Evolutionary conservation across 1,140 invertebrate genomes (phyloP).

Genomic region (Araneus ventricosus): DNA sequence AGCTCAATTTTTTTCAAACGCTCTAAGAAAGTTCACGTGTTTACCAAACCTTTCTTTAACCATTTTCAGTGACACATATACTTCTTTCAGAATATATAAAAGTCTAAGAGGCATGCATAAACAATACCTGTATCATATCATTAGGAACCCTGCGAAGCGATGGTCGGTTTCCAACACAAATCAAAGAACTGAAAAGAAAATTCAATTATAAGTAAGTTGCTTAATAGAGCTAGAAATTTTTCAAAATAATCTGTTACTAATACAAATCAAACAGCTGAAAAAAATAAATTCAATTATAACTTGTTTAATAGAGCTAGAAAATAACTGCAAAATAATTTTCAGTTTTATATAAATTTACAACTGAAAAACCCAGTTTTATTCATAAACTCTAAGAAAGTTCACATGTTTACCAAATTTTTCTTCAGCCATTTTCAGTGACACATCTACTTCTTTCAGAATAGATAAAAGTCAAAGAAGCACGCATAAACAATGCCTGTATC

Average conservation of each 20-base stretch:
- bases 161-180: slow-evolving; percentile 7
- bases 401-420: neutral
- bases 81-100: neutral
- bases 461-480: neutral
- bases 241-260: too few relatives aligned
- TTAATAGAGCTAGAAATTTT: too few relatives aligned
- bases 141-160: neutral
- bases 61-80: neutral
- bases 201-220: too few relatives aligned
- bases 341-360: too few relatives aligned
- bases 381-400: too few relatives aligned
- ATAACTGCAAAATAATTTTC: too few relatives aligned
- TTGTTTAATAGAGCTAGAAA: too few relatives aligned
- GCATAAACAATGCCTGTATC: neutral
- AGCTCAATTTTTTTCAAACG: too few relatives aligned
- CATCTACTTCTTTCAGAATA: neutral
- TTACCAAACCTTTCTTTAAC: neutral
- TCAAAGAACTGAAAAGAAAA: slow-evolving; percentile 20
- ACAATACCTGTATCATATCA: neutral
- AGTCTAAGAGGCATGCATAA: neutral
- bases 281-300: too few relatives aligned
- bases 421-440: neutral
- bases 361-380: too few relatives aligned
- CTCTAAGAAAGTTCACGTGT: too few relatives aligned
- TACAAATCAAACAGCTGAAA: too few relatives aligned